Percentiles rank a stretch among this genome's conserved stretches.
Conservation (phyloP, 2,113 vertebrate species). For the Petromus typicus region DNA sequence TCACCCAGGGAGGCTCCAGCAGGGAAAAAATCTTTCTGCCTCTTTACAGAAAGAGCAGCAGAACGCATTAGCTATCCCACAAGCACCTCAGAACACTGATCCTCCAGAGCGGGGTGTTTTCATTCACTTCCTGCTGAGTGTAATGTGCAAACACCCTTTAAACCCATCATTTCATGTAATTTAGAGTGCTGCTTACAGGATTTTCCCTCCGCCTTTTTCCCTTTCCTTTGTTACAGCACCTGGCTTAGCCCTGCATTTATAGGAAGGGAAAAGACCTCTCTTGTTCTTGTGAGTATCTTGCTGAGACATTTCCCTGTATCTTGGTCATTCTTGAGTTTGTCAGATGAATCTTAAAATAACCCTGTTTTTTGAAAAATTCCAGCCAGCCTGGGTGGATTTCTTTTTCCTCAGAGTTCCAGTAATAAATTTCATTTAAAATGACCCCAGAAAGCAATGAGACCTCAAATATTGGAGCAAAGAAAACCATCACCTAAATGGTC, state of each 20-base stretch:
- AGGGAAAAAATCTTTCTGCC: conserved; percentile 35
- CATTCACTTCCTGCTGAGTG: not conserved
- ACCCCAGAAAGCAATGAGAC: not conserved
- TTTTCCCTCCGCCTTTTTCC: not conserved
- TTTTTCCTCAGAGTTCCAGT: not conserved
- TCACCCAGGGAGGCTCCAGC: conserved; percentile 38
- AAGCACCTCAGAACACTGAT: not conserved
- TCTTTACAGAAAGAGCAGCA: not conserved
- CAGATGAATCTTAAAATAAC: conserved; percentile 48
- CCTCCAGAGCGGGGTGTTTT: conserved; percentile 25
- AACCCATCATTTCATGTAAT: conserved; percentile 50
- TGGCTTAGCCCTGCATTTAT: not conserved
- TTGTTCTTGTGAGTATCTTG: not conserved
- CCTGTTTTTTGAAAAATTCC: conserved; percentile 10
- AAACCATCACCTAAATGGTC: not conserved
- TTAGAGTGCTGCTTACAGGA: conserved; percentile 12
- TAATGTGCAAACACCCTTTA: conserved; percentile 37
- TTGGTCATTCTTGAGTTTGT: not conserved
- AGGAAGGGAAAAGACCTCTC: not conserved
- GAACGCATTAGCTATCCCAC: not conserved
- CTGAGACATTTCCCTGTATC: not conserved
- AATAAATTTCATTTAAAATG: conserved; percentile 5
- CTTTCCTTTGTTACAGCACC: not conserved
- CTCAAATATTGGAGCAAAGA: not conserved
- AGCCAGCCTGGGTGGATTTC: not conserved